phyloP scores from a whole-genome alignment of 2,888 invertebrate genomes.

The Tubulanus polymorphus region DNA sequence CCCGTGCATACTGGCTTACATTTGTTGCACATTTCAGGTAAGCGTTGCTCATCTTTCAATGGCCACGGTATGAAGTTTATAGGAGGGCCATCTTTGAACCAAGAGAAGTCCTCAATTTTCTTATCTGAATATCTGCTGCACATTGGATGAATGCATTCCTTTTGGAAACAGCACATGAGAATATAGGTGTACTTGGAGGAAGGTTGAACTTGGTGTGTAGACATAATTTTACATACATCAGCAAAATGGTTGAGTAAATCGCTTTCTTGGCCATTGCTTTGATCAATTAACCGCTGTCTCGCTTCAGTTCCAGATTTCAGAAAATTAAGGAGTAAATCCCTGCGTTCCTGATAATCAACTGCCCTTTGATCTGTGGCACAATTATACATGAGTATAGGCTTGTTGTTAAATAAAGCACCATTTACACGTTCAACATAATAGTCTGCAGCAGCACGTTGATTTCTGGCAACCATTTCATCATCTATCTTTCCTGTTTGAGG shows the following conservation, averaged over 20 bases:
- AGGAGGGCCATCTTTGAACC: not conserved
- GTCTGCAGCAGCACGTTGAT: not conserved
- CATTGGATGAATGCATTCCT: not conserved
- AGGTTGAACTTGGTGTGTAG: not conserved
- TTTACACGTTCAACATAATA: not conserved
- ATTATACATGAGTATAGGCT: not conserved
- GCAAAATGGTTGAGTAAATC: not conserved
- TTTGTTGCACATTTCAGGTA: not conserved
- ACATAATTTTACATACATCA: not conserved
- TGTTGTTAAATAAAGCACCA: not conserved
- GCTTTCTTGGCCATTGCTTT: not conserved
- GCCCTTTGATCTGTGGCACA: not conserved
- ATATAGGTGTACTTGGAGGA: not conserved
- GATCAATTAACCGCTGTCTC: not conserved
- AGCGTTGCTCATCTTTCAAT: not conserved
- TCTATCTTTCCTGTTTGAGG: not conserved
- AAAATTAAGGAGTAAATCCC: not conserved
- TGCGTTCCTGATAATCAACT: not conserved
- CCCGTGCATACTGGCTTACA: not conserved
- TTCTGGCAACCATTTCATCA: not conserved
- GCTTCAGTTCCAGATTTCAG: not conserved
- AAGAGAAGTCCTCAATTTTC: not conserved
- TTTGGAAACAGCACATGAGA: not conserved
- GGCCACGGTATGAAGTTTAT: not conserved
- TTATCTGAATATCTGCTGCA: not conserved